Evolutionary conservation across 2,113 vertebrate species (phyloP), one percentile per base, ranked within the genome.

Genomic region (Forbesichthys papilliferus): DNA sequence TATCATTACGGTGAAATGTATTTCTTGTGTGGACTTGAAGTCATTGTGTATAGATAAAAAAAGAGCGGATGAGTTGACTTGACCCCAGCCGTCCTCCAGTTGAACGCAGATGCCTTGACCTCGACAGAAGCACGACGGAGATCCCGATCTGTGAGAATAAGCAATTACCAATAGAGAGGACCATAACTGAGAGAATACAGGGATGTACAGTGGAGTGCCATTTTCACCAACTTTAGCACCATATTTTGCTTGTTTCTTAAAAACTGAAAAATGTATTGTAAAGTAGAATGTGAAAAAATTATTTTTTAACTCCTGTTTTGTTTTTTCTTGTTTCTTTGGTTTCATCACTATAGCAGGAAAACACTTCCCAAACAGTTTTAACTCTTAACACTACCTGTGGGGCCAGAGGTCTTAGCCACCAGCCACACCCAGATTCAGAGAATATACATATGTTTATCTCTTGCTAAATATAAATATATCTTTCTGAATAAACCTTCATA

Each of bases 401-500:
- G 86, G 78, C 79, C 79, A 71, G 74, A 77, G 59, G 78, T 12
- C 85, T 72, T 88, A 72, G 78, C 20, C 76, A 75, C 75, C 66
- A 77, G 53, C 84, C 82, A 81, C 74, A 73, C 84, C 75, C 77
- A 84, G 79, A 82, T 77, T 83, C 81, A 78, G 79, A 85, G 79
- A 84, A 85, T 86, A 86, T 90, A 88, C 86, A 81, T 89, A 88
- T 89, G 87, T 92, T 89, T 90, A 92, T 90, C 87, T 91, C 88
- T 91, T 89, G 87, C 87, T 89, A 87, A 91, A 87, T 91, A 91
- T 85, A 69, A 91, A 86, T 87, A 87, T 90, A 93, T 91, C 84
- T 91, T 84, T 91, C 83, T 87, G 86, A 92, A 90, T 92, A 90
- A 92, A 91, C 90, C 93, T 94, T 94, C 93, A 94, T 93, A 94